A percentile compares a stretch with the other conserved stretches of the same genome.
Evolutionary conservation across 2,888 invertebrate genomes (phyloP).

Genomic region (Aricia artaxerxes): DNA sequence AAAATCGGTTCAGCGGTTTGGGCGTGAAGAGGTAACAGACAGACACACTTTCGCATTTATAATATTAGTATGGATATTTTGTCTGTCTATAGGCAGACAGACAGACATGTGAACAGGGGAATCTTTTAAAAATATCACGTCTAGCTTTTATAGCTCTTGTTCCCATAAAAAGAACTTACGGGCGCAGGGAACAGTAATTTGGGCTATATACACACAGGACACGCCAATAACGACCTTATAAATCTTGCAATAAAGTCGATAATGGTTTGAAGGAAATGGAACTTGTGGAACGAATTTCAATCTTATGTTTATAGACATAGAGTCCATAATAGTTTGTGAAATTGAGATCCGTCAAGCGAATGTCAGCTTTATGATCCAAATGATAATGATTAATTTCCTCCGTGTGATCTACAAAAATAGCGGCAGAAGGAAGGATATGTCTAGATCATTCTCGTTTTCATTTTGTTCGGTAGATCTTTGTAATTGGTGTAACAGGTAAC

Average conservation of each 20-base stretch:
- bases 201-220: background rate
- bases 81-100: background rate
- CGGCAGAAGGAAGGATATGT: background rate
- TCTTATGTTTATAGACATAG: background rate
- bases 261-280: background rate
- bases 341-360: background rate
- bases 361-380: background rate
- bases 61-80: too few species aligned
- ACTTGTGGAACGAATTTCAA: background rate
- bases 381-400: background rate
- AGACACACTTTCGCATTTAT: too few species aligned
- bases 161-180: conserved; percentile 69
- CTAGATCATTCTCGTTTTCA: conserved; percentile 19
- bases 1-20: too few species aligned
- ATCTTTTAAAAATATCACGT: conserved; percentile 71
- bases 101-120: conserved; percentile 19
- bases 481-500: conserved; percentile 12
- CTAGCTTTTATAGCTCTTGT: conserved; percentile 7
- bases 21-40: too few species aligned
- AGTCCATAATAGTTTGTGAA: background rate
- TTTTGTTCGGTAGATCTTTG: background rate
- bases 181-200: conserved; percentile 42
- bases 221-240: background rate
- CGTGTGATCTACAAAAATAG: background rate
- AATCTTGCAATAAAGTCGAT: background rate